phyloP scores from a whole-genome alignment of 2,113 vertebrate species.

The Aythya baeri region DNA sequence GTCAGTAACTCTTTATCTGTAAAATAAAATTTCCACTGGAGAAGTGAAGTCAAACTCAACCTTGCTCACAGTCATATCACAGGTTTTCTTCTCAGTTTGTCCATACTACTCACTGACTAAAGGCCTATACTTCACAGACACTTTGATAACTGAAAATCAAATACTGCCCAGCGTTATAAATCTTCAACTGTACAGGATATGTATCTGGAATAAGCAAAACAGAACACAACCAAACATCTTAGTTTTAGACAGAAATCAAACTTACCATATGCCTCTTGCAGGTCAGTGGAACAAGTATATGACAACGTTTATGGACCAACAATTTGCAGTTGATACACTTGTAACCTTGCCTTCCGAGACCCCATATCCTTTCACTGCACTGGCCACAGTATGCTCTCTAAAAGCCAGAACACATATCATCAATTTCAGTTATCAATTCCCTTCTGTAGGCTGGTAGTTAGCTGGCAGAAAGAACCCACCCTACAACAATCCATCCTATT shows the following conservation, averaged over 20 bases:
- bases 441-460: background rate
- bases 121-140: background rate
- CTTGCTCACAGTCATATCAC: background rate
- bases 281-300: constrained; percentile 92
- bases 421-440: background rate
- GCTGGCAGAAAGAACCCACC: background rate
- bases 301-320: constrained; percentile 99
- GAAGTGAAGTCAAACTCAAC: background rate
- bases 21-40: background rate
- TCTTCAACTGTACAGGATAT: accelerated
- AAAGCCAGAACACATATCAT: background rate
- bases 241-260: background rate
- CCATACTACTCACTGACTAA: background rate
- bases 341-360: constrained; percentile 95
- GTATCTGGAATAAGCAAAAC: background rate
- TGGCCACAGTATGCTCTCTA: constrained; percentile 96
- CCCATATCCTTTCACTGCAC: constrained; percentile 99
- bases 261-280: constrained; percentile 99
- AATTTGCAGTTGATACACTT: constrained; percentile 98
- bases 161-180: background rate
- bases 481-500: background rate
- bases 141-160: background rate
- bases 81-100: background rate
- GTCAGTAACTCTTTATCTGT: background rate
- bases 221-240: accelerated